Conservation (phyloP, 2,888 invertebrate genomes). For the Carabus problematicus region DNA sequence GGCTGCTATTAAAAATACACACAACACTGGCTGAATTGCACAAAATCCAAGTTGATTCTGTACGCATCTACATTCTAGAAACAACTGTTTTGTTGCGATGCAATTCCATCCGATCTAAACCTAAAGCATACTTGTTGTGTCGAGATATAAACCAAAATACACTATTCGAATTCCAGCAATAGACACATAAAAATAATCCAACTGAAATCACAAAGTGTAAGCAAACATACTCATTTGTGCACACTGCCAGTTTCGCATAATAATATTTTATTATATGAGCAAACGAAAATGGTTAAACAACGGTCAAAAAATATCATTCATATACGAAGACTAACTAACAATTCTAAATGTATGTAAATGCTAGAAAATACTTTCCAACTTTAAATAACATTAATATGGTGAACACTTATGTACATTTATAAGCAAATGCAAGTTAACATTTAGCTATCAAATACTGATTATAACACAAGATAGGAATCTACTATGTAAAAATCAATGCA, state of each 20-base stretch:
- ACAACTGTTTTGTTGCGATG: slow-evolving; percentile 16
- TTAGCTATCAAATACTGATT: no score
- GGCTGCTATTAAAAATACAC: slow-evolving; percentile 37
- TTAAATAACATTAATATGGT: neutral
- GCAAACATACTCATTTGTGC: no score
- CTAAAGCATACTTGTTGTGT: neutral
- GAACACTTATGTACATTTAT: neutral
- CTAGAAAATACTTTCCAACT: slow-evolving; percentile 8
- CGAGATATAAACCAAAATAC: neutral
- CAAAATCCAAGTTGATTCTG: slow-evolving; percentile 24
- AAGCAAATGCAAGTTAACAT: no score
- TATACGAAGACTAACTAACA: slow-evolving; percentile 11
- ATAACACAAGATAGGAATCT: neutral
- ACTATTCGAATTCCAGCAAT: no score
- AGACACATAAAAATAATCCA: no score
- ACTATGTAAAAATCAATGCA: slow-evolving; percentile 6
- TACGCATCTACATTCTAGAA: slow-evolving; percentile 17
- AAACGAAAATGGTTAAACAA: slow-evolving; percentile 5
- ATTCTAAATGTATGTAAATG: slow-evolving; percentile 22
- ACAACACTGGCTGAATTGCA: slow-evolving; percentile 32
- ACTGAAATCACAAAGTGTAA: no score
- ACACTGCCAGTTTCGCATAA: no score
- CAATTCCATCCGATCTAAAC: neutral
- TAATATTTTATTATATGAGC: slow-evolving; percentile 1
- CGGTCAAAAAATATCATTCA: neutral